Evolutionary conservation across 2,113 vertebrate genomes (phyloP).

Genomic region (Chloroceryle aenea): DNA sequence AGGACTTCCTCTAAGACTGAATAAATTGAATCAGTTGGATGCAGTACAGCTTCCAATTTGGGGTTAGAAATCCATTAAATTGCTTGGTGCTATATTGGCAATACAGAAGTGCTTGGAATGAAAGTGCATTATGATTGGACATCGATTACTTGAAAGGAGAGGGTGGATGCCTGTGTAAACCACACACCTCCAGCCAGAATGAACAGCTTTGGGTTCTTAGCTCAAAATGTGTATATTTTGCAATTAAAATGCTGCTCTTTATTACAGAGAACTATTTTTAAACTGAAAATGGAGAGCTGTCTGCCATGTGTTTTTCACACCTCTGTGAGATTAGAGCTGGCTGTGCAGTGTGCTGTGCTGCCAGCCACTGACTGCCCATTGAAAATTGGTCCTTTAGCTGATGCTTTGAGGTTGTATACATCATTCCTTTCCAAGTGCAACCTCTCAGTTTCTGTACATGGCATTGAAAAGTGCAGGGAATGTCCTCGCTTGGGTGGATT

Average conservation of each 20-base stretch:
- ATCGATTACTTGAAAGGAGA: constrained; percentile 32
- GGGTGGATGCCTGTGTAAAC: constrained; percentile 11
- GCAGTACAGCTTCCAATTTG: constrained; percentile 36
- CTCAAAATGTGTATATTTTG: not conserved
- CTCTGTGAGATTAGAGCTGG: constrained; percentile 8
- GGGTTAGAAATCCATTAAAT: constrained; percentile 70
- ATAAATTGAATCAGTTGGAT: constrained; percentile 38
- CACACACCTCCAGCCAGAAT: not conserved
- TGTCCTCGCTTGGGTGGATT: not conserved
- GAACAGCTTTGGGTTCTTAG: not conserved
- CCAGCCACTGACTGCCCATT: not conserved
- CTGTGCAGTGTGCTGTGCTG: accelerated
- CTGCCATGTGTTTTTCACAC: not conserved
- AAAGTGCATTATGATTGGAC: constrained; percentile 36
- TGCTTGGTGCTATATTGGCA: constrained; percentile 44
- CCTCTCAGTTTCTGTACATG: not conserved
- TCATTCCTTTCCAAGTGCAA: not conserved
- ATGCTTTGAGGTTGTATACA: not conserved
- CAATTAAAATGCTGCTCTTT: not conserved
- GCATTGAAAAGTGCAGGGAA: not conserved
- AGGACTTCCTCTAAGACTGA: constrained; percentile 41
- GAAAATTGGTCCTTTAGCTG: not conserved
- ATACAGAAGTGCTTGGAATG: constrained; percentile 12
- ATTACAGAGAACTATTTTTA: constrained; percentile 4
- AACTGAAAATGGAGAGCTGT: not conserved